These are phyloP conservation scores for Lithophane leautieri DNA, from an alignment of 2,888 invertebrate species.

Conservation along the genomic window DNA sequence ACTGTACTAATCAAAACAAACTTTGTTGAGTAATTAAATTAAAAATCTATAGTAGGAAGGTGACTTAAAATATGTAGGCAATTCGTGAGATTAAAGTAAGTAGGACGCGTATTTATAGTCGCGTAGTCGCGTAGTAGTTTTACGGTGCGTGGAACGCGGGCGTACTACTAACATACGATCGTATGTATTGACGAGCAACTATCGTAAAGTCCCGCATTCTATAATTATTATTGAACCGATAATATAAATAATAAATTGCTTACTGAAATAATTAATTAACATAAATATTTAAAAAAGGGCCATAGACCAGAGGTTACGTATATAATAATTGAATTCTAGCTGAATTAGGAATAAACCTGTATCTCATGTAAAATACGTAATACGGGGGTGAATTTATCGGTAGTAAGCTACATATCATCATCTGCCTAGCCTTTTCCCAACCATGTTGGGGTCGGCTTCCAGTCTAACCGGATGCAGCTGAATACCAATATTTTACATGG, in stretches of 20 bases:
- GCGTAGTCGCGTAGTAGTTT: slow-evolving; percentile 2
- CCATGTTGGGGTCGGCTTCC: too few species aligned
- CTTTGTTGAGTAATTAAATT: slow-evolving; percentile 39
- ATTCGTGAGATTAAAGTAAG: slow-evolving; percentile 43
- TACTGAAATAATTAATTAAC: too few species aligned
- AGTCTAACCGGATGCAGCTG: too few species aligned
- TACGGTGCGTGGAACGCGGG: slow-evolving; percentile 13
- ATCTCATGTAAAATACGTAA: not conserved
- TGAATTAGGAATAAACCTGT: too few species aligned
- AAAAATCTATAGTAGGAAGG: slow-evolving; percentile 22
- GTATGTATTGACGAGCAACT: slow-evolving; percentile 31
- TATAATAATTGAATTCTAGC: too few species aligned
- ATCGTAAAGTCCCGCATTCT: slow-evolving; percentile 8
- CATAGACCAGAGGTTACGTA: too few species aligned
- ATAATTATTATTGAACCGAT: slow-evolving; percentile 7
- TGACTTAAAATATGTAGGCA: slow-evolving; percentile 30
- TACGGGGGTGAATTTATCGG: not conserved
- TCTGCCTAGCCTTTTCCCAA: too few species aligned
- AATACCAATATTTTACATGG: too few species aligned
- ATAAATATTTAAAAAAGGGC: too few species aligned
- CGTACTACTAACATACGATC: slow-evolving; percentile 25
- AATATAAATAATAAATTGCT: not conserved
- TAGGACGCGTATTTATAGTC: too few species aligned
- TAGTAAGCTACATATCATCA: too few species aligned
- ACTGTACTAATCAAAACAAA: slow-evolving; percentile 17